A percentile compares a stretch with the other conserved stretches of the same genome.
Conservation (phyloP, 2,113 vertebrate genomes). For the Pseudolaguvia tuberculata region DNA sequence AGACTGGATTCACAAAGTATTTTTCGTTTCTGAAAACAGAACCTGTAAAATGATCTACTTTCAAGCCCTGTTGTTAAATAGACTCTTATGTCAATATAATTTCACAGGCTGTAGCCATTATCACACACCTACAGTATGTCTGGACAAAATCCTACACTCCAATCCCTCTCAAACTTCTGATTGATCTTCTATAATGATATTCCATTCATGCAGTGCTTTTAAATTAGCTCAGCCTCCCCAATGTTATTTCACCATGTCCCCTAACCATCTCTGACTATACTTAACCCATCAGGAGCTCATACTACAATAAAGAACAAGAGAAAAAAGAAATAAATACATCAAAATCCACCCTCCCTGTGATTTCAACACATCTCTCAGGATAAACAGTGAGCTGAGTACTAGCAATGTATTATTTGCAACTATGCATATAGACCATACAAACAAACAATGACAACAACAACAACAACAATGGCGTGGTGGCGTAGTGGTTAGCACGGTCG, state of each 20-base stretch:
- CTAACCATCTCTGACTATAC: constrained; percentile 15
- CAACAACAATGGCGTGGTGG: too few species aligned
- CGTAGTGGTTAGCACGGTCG: too few species aligned
- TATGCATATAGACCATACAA: background rate
- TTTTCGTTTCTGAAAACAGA: too few species aligned
- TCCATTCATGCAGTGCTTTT: constrained; percentile 21
- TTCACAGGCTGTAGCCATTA: background rate
- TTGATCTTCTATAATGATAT: constrained; percentile 28
- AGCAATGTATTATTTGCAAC: background rate
- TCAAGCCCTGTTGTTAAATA: background rate
- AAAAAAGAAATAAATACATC: background rate
- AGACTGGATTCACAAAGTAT: too few species aligned
- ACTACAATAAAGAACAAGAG: constrained; percentile 7
- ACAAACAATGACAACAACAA: too few species aligned
- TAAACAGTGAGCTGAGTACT: too few species aligned
- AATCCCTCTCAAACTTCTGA: constrained; percentile 4
- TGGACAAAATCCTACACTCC: background rate
- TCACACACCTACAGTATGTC: background rate
- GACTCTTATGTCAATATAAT: background rate
- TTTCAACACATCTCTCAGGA: background rate
- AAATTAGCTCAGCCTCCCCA: constrained; percentile 31
- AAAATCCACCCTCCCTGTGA: background rate
- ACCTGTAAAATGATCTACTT: background rate
- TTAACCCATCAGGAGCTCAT: constrained; percentile 24
- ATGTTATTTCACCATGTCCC: constrained; percentile 18